These are phyloP conservation scores for Avahi laniger DNA, from an alignment of 2,797 vertebrate species.

Conservation along the genomic window DNA sequence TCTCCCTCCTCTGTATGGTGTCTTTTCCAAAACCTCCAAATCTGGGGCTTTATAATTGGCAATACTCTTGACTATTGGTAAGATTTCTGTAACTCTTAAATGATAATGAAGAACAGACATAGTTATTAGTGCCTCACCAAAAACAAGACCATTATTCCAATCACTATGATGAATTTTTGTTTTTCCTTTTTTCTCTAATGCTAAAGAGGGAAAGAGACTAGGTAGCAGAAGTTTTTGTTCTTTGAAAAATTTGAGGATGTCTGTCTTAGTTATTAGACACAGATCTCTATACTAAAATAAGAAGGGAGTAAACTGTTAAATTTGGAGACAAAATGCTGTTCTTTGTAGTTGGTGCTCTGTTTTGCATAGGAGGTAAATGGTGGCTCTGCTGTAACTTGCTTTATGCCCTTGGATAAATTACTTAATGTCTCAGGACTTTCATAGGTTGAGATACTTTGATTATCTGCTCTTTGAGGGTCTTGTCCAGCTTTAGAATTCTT, in stretches of 20 bases:
- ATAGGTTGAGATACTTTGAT: not conserved
- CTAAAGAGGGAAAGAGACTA: not conserved
- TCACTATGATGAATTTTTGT: not conserved
- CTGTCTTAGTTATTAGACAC: not conserved
- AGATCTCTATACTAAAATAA: not conserved
- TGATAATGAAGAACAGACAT: not conserved
- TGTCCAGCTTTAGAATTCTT: not conserved
- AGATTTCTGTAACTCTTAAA: not conserved
- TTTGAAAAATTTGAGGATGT: slow-evolving; percentile 7
- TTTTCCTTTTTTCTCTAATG: not conserved
- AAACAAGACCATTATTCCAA: not conserved
- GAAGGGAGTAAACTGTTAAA: not conserved
- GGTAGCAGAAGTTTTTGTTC: not conserved
- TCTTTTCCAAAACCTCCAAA: not conserved
- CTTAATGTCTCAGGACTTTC: not conserved
- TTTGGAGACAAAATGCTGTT: not conserved
- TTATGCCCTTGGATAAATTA: not conserved
- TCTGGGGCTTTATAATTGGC: not conserved
- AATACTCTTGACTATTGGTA: not conserved
- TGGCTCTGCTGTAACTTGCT: not conserved
- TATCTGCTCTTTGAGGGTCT: not conserved
- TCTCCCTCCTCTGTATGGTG: not conserved
- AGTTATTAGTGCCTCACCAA: not conserved
- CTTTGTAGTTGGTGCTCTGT: not conserved
- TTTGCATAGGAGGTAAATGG: not conserved